These are phyloP conservation scores for Hypselothyrea guttata DNA, from an alignment of 2,888 invertebrate genomes.

Conservation along the genomic window DNA sequence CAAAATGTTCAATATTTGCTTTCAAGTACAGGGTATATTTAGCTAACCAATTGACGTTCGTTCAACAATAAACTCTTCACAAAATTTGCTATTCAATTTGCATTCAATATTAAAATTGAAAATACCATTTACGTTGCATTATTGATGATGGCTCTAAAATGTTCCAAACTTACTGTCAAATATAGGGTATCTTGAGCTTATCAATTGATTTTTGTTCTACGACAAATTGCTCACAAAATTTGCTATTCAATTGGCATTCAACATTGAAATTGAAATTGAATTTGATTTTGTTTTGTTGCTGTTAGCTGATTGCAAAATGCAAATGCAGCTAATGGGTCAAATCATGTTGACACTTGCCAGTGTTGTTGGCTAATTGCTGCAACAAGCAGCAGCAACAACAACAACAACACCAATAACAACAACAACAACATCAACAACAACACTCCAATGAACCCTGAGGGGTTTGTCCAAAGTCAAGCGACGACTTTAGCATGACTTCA, in stretches of 20 bases:
- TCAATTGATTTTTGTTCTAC: too few relatives aligned
- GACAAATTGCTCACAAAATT: too few relatives aligned
- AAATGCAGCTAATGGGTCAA: slow-evolving; percentile 58
- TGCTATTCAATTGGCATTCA: slow-evolving; percentile 11
- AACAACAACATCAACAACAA: slow-evolving; percentile 2
- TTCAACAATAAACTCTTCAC: too few relatives aligned
- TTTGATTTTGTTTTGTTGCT: slow-evolving; percentile 18
- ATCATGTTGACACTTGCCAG: slow-evolving; percentile 59
- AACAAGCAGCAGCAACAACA: slow-evolving; percentile 45
- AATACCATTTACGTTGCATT: slow-evolving; percentile 3
- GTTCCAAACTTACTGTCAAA: too few relatives aligned
- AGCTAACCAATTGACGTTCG: too few relatives aligned
- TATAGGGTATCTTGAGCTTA: too few relatives aligned
- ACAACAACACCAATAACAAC: background rate
- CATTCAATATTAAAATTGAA: slow-evolving; percentile 7
- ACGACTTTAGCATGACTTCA: background rate
- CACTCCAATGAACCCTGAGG: slow-evolving; percentile 15
- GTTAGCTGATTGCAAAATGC: slow-evolving; percentile 56
- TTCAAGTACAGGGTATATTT: too few relatives aligned
- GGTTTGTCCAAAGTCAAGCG: background rate
- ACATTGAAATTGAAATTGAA: slow-evolving; percentile 27
- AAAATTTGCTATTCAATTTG: background rate
- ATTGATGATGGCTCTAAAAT: too few relatives aligned
- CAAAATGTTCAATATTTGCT: too few relatives aligned
- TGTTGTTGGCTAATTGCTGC: slow-evolving; percentile 62